Evolutionary conservation across 2,888 invertebrate species (phyloP), one percentile per base, ranked within the genome.

Genomic region (Keiferia lycopersicella): DNA sequence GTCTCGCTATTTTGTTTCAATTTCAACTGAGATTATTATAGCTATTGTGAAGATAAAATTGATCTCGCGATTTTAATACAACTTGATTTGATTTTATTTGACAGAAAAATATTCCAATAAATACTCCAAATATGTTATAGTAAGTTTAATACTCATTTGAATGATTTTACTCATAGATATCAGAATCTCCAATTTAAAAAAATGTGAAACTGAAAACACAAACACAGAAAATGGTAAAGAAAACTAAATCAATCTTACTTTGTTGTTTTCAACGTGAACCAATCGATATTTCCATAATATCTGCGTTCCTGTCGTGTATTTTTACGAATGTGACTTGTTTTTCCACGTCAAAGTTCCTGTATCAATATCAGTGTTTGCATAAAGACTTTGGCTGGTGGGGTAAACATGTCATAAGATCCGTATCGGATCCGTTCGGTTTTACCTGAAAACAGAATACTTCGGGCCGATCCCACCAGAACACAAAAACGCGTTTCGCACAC

Each of bases 361-460:
- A 67, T 65, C 67, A 67, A 67, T 67, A 67, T 65, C 67, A 53
- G 18, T 65, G 67, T 67, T 67, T 67, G 67, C 67, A 67, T 67
- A 67, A 65, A 53, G 64, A 65, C 65, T 67, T 67, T 62, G 38
- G 61, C 45, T 30, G 22, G 34, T 38, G n/a, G 65, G 67, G 67
- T 67, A 67, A 67, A 67, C 67, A 67, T 30, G 61, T 51, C 62
- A 53, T 62, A 45, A 53, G 26, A 57, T 38, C 48, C 61, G 56
- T 60, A 63, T 64, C 66, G 61, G 39, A 53, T 22, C 10, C 1
- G 56, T 56, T 56, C 56, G 34, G 26, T 56, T 30, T 56, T 62
- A 66, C 66, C 66, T 66, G 64, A 48, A 53, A 50, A 50, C 30
- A 12, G 12, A 48, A 48, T 50, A 26, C 45, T 22, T 12, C 1